Percentiles rank a stretch among this genome's conserved stretches.
phyloP scores from a whole-genome alignment of 2,797 vertebrate genomes.

The Chelidonichthys spinosus region DNA sequence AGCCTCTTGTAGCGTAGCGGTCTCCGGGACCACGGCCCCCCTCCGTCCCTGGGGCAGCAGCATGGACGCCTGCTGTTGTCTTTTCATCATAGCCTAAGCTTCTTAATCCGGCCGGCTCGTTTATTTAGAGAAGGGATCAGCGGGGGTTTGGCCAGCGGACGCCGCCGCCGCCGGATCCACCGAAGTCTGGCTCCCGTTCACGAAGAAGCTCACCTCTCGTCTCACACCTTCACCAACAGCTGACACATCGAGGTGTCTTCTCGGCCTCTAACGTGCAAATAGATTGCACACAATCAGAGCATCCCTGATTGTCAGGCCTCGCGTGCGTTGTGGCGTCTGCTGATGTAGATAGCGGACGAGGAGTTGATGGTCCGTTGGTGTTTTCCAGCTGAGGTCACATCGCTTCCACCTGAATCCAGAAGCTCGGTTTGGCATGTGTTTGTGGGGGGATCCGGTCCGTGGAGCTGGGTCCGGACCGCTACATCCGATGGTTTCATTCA shows the following conservation, averaged over 20 bases:
- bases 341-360: conserved; percentile 39
- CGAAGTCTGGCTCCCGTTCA: conserved; percentile 46
- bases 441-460: conserved; percentile 9
- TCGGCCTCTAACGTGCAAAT: background rate
- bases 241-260: conserved; percentile 24
- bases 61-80: conserved; percentile 77
- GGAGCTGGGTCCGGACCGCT: conserved; percentile 20
- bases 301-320: conserved; percentile 28
- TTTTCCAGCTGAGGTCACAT: conserved; percentile 56
- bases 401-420: conserved; percentile 52
- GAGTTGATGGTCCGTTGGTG: conserved; percentile 74
- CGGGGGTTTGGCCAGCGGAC: conserved; percentile 59
- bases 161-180: conserved; percentile 59
- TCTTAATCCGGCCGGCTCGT: conserved; percentile 73
- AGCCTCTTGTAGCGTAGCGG: conserved; percentile 18
- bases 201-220: conserved; percentile 28
- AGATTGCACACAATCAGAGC: background rate
- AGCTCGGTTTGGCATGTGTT: conserved; percentile 37
- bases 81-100: conserved; percentile 82
- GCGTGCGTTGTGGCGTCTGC: conserved; percentile 26
- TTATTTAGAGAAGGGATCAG: conserved; percentile 79
- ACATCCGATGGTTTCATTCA: conserved; percentile 34
- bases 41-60: conserved; percentile 50
- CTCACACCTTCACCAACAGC: conserved; percentile 40
- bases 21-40: conserved; percentile 49